Evolutionary conservation across 2,113 vertebrate genomes (phyloP).

Genomic region (Macaca nemestrina): DNA sequence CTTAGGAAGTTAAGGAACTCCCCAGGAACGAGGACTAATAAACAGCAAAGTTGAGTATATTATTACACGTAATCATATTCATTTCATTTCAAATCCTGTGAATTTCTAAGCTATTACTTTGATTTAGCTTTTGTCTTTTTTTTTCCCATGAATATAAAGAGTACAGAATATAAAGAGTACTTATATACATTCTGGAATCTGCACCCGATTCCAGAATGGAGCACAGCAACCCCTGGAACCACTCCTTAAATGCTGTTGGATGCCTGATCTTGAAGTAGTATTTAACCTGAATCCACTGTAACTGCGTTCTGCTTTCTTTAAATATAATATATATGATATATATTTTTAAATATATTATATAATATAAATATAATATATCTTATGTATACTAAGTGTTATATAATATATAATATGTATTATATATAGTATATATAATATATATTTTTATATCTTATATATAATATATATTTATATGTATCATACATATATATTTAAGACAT

Average conservation of each 20-base stretch:
- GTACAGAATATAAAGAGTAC: neutral
- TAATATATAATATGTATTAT: no score
- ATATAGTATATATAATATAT: no score
- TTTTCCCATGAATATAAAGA: neutral
- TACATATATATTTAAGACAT: no score
- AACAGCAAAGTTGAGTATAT: neutral
- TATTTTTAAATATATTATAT: no score
- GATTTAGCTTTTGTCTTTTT: neutral
- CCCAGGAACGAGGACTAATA: neutral
- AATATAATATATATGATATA: neutral
- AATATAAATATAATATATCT: no score
- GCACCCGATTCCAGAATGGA: neutral
- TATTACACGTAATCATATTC: neutral
- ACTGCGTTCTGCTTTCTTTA: neutral
- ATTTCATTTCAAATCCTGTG: neutral
- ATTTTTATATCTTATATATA: no score
- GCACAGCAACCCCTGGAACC: neutral
- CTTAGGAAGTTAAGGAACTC: neutral
- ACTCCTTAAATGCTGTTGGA: neutral
- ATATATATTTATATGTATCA: no score
- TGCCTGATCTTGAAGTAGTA: neutral
- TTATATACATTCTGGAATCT: no score
- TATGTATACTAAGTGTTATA: no score
- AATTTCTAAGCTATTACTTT: neutral
- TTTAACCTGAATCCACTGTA: neutral